phyloP scores from a whole-genome alignment of 2,888 invertebrate species.

The Napeogenes inachia region DNA sequence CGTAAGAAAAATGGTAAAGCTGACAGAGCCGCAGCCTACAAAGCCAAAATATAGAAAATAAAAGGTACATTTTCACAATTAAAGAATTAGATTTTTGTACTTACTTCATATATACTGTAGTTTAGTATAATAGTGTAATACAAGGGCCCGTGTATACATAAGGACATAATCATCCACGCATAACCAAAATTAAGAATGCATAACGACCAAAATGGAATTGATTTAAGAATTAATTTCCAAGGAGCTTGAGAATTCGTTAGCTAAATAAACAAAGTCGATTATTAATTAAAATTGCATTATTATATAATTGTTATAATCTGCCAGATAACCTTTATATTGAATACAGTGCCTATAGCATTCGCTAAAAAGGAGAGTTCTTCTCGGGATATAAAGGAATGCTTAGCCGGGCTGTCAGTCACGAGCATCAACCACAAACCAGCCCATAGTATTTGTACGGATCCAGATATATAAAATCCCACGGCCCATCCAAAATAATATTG shows the following conservation, averaged over 20 bases:
- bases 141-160: slow-evolving; percentile 62
- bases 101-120: slow-evolving; percentile 58
- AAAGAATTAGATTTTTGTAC: slow-evolving; percentile 28
- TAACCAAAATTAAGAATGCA: slow-evolving; percentile 68
- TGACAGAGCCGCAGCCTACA: slow-evolving; percentile 60
- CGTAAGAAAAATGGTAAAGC: slow-evolving; percentile 65
- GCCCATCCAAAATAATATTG: slow-evolving; percentile 80
- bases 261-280: slow-evolving; percentile 37
- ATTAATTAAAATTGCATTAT: slow-evolving; percentile 10
- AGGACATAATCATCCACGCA: slow-evolving; percentile 66
- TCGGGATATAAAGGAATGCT: slow-evolving; percentile 77
- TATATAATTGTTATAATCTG: background rate
- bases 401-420: slow-evolving; percentile 79
- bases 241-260: slow-evolving; percentile 59
- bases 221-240: slow-evolving; percentile 59
- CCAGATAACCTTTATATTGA: slow-evolving; percentile 57
- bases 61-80: background rate
- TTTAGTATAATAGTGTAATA: slow-evolving; percentile 53
- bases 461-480: slow-evolving; percentile 81
- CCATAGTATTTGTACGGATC: slow-evolving; percentile 73
- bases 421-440: slow-evolving; percentile 75
- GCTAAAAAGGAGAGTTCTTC: slow-evolving; percentile 79
- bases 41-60: slow-evolving; percentile 28
- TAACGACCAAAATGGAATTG: slow-evolving; percentile 62
- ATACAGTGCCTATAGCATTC: slow-evolving; percentile 72